Conservation (phyloP, 2,888 invertebrate genomes). For the Athrips mouffetella region DNA sequence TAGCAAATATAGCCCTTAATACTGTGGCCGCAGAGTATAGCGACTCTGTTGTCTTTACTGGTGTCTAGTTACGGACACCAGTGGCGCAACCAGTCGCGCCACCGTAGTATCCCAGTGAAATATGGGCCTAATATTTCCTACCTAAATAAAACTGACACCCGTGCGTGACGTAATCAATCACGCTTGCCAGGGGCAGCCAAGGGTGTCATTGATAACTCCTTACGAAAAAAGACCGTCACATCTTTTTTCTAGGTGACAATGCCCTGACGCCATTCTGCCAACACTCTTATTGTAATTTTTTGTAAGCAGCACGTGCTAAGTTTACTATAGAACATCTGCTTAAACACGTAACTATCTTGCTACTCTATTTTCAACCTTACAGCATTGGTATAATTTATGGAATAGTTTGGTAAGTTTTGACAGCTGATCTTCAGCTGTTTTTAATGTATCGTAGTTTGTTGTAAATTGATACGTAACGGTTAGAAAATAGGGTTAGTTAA, state of each 20-base stretch:
- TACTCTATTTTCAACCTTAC: neutral
- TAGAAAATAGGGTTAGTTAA: neutral
- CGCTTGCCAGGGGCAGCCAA: too few species aligned
- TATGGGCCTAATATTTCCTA: too few species aligned
- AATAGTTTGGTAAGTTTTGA: neutral
- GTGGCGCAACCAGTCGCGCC: too few species aligned
- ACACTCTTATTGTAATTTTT: conserved; percentile 8
- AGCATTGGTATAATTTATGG: neutral
- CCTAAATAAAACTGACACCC: neutral
- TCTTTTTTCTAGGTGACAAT: neutral
- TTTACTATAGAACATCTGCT: conserved; percentile 5
- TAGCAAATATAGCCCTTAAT: too few species aligned
- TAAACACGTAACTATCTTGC: neutral
- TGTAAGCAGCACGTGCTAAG: conserved; percentile 7
- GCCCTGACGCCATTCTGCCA: conserved; percentile 9
- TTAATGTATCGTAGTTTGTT: neutral
- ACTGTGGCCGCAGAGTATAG: too few species aligned
- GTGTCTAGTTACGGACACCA: too few species aligned
- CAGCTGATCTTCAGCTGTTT: conserved; percentile 4
- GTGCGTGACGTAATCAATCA: too few species aligned
- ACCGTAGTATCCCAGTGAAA: too few species aligned
- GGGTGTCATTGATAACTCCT: neutral
- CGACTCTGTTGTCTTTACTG: too few species aligned
- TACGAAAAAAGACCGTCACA: neutral
- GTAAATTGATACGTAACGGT: conserved; percentile 1